A percentile compares a stretch with the other conserved stretches of the same genome.
These are phyloP conservation scores for Linepithema humile DNA, from an alignment of 1,140 invertebrate species.

Conservation along the genomic window DNA sequence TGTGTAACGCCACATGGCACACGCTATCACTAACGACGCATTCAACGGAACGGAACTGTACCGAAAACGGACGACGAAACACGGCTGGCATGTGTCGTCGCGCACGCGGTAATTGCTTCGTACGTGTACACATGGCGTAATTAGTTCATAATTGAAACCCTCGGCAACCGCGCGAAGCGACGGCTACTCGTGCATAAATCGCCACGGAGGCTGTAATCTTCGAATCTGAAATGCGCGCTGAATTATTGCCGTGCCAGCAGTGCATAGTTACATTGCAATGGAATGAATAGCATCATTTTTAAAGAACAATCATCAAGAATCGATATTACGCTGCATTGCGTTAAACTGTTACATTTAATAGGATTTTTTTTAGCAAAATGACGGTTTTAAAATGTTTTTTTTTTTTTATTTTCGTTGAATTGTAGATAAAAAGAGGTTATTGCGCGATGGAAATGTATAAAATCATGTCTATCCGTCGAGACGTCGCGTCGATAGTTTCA, in stretches of 20 bases:
- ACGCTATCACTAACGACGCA: conserved; percentile 71
- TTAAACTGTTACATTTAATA: no score
- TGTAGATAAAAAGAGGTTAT: not conserved
- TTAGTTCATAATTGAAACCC: conserved; percentile 81
- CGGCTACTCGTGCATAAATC: conserved; percentile 20
- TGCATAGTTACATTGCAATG: not conserved
- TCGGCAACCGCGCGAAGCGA: conserved; percentile 27
- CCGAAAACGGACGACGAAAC: conserved; percentile 62
- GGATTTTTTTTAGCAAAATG: no score
- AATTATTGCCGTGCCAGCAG: conserved; percentile 12
- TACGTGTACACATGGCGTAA: conserved; percentile 71
- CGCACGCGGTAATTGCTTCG: conserved; percentile 75
- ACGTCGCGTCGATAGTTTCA: not conserved
- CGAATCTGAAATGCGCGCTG: not conserved
- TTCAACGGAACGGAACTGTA: conserved; percentile 61
- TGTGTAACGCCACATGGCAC: conserved; percentile 76
- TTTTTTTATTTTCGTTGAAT: not conserved
- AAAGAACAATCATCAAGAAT: no score
- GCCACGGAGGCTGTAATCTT: not conserved
- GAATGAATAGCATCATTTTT: no score
- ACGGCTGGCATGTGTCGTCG: conserved; percentile 77
- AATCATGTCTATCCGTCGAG: not conserved
- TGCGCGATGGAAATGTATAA: not conserved
- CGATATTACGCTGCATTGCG: no score
- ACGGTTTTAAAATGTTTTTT: not conserved